Evolutionary conservation across 2,888 invertebrate genomes (phyloP), one percentile per base, ranked within the genome.

Genomic region (Sisyra terminalis): DNA sequence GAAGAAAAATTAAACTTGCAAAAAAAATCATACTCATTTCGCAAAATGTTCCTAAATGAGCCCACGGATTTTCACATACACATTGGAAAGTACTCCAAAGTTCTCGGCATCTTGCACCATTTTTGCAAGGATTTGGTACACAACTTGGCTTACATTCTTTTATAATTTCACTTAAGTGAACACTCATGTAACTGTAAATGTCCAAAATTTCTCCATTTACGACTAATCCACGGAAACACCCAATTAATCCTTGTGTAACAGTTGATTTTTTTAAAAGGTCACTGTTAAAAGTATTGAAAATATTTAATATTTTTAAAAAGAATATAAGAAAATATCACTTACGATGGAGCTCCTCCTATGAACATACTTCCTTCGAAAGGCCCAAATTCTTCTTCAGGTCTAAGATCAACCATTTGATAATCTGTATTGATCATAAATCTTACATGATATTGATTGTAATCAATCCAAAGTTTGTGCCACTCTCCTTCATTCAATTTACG

Each of bases 381-480:
- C 1, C 89, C 89, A 56, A 90, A 89, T 56, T 89, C 84, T 57
- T 89, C 87, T 57, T 87, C 86, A 9, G 81, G 71, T 50, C 81
- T 64, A 44, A 90, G 64, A 61, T 88, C 83, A 15, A 88, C 77
- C 85, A 89, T 88, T 65, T 83, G 78, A 55, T 78, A 83, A 56
- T 89, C 85, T 29, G 85, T 84, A 57, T 92, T 92, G 49, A 92
- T 79, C 81, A 89, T 89, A 57, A 92, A 88, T 48, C 90, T 67
- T 29, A 92, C 88, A 59, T 92, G 92, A 60, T 90, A 86, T 57
- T 85, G 81, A 63, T 92, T 90, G 58, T 90, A 89, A 65, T 93
- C 92, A 47, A 94, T 87, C 85, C 88, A 87, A 49, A 93, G 80
- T 64, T 90, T 88, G 60, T 94, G 93, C 94, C 93, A 94, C 58